Evolutionary conservation across 2,888 invertebrate species (phyloP).

Genomic region (Acanthopleura granulata): DNA sequence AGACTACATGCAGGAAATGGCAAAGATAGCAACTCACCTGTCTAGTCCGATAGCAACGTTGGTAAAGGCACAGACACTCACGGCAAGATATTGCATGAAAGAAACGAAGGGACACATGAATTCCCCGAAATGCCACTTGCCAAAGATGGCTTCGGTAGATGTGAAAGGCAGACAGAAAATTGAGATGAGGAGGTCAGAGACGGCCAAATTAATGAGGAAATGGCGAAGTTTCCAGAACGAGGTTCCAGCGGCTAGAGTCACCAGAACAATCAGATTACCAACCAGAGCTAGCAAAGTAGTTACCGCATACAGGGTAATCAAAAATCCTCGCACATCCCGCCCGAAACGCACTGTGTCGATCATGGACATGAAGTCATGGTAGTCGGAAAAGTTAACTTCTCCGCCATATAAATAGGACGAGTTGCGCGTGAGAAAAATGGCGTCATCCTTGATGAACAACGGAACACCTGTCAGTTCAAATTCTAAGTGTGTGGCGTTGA

Average conservation of each 20-base stretch:
- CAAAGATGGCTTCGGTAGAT: conserved; percentile 69
- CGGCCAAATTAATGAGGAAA: conserved; percentile 76
- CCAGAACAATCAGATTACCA: conserved; percentile 65
- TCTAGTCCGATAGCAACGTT: conserved; percentile 40
- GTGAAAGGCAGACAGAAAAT: conserved; percentile 48
- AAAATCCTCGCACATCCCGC: too few relatives aligned
- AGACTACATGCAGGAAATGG: too few relatives aligned
- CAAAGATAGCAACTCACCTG: conserved; percentile 3
- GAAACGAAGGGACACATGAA: conserved; percentile 68
- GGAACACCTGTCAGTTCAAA: too few relatives aligned
- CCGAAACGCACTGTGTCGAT: neutral
- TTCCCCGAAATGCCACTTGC: conserved; percentile 68
- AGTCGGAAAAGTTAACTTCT: too few relatives aligned
- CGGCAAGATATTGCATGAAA: conserved; percentile 36
- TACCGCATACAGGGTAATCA: conserved; percentile 56
- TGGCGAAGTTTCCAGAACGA: conserved; percentile 29
- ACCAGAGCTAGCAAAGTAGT: conserved; percentile 64
- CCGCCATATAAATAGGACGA: too few relatives aligned
- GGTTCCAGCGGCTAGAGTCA: conserved; percentile 60
- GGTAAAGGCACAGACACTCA: conserved; percentile 36
- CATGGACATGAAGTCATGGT: neutral
- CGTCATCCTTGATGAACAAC: too few relatives aligned
- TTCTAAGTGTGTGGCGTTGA: too few relatives aligned
- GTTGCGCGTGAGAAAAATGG: too few relatives aligned
- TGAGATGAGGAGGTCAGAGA: conserved; percentile 44